phyloP scores from a whole-genome alignment of 2,113 vertebrate genomes.

The Lagenorhynchus albirostris region DNA sequence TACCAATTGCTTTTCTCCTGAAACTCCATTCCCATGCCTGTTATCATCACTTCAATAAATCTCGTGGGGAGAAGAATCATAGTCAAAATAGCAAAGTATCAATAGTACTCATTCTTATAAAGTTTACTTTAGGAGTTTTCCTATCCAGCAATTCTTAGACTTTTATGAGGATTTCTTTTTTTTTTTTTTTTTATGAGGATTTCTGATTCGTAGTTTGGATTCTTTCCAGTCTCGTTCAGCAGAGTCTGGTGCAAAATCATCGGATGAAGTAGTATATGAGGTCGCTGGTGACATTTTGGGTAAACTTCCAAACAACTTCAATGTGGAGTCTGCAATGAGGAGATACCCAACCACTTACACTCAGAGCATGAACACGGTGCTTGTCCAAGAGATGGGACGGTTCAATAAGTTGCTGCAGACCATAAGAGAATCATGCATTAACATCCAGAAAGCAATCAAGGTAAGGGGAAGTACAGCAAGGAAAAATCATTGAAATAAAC shows the following conservation, averaged over 20 bases:
- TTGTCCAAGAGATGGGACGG: conserved; percentile 93
- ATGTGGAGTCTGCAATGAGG: conserved; percentile 86
- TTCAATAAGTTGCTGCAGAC: conserved; percentile 90
- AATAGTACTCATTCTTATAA: not conserved
- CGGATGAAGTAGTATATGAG: conserved; percentile 88
- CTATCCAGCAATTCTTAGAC: not conserved
- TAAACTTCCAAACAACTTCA: conserved; percentile 89
- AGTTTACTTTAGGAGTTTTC: not conserved
- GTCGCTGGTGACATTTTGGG: conserved; percentile 90
- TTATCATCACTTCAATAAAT: not conserved
- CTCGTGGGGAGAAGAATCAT: not conserved
- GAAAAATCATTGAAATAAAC: not conserved
- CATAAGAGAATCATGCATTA: conserved; percentile 86
- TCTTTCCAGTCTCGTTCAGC: conserved; percentile 83
- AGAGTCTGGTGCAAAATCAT: conserved; percentile 86
- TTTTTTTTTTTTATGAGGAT: not conserved
- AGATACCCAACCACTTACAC: conserved; percentile 89
- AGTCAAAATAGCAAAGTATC: not conserved
- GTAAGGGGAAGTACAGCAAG: conserved; percentile 65
- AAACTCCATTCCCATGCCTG: not conserved
- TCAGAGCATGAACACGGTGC: conserved; percentile 94
- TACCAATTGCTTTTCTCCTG: not conserved
- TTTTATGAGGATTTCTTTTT: not conserved
- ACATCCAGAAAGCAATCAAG: conserved; percentile 93
- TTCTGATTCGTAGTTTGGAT: not conserved